phyloP scores from a whole-genome alignment of 1,140 invertebrate genomes.

The Pteromalus puparum region DNA sequence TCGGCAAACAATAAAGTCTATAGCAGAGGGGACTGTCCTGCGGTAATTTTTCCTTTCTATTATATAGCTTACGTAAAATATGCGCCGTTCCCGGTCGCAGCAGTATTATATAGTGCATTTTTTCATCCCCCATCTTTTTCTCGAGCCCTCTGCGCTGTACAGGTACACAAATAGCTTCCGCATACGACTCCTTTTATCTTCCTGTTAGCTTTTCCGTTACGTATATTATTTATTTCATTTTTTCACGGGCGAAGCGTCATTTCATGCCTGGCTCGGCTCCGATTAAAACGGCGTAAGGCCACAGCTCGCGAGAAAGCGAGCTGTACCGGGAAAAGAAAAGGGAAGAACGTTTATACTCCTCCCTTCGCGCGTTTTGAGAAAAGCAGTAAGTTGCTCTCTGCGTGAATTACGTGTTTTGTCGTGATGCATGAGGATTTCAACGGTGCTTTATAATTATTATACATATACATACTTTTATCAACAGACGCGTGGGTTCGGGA shows the following conservation, averaged over 20 bases:
- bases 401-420: too few relatives aligned
- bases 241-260: not conserved
- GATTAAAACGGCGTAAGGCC: not conserved
- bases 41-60: not conserved
- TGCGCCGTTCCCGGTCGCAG: not conserved
- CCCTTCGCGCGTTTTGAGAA: too few relatives aligned
- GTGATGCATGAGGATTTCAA: too few relatives aligned
- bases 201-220: not conserved
- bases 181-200: not conserved
- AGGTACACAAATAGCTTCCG: constrained; percentile 11
- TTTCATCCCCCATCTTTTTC: too few relatives aligned
- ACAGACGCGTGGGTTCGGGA: too few relatives aligned
- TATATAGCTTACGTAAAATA: not conserved
- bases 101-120: too few relatives aligned
- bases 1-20: not conserved
- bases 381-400: too few relatives aligned
- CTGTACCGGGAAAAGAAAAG: not conserved
- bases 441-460: too few relatives aligned
- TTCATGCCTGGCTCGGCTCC: constrained; percentile 36
- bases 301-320: too few relatives aligned
- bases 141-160: too few relatives aligned
- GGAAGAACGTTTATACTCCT: not conserved
- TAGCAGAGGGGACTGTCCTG: not conserved
- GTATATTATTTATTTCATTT: not conserved
- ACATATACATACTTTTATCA: too few relatives aligned